Conservation (phyloP, 1,140 invertebrate species). For the Popillia japonica region DNA sequence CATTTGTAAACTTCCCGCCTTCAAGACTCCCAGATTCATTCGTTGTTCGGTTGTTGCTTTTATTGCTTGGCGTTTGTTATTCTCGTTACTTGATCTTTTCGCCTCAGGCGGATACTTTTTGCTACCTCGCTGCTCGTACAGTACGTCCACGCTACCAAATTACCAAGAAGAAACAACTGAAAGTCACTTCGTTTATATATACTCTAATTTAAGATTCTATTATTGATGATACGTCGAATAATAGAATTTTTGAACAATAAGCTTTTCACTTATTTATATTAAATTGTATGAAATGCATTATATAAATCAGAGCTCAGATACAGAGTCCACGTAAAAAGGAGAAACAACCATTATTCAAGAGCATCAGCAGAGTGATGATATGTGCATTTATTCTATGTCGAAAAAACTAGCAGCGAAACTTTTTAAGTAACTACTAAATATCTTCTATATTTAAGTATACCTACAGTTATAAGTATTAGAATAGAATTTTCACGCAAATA, state of each 20-base stretch:
- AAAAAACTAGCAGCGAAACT: too few relatives aligned
- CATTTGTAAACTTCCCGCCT: slow-evolving; percentile 22
- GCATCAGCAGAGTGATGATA: too few relatives aligned
- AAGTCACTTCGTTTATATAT: background rate
- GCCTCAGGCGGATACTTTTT: background rate
- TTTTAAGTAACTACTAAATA: too few relatives aligned
- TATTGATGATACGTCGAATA: background rate
- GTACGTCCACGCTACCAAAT: background rate
- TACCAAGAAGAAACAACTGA: background rate
- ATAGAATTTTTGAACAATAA: background rate
- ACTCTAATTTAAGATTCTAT: slow-evolving; percentile 1
- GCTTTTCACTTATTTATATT: background rate
- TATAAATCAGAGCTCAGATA: too few relatives aligned
- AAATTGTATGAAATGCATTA: too few relatives aligned
- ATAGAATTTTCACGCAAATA: too few relatives aligned
- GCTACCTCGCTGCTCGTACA: background rate
- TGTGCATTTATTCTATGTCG: too few relatives aligned
- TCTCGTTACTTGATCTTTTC: slow-evolving; percentile 18
- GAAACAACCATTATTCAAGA: too few relatives aligned
- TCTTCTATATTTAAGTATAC: too few relatives aligned
- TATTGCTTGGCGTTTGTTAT: slow-evolving; percentile 9
- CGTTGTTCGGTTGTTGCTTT: background rate
- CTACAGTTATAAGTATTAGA: too few relatives aligned
- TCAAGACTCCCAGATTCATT: slow-evolving; percentile 9
- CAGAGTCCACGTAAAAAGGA: too few relatives aligned